Base-by-base conservation (phyloP, 92 coral and sea anemone genomes). In the Epizoanthus ramosus region DNA sequence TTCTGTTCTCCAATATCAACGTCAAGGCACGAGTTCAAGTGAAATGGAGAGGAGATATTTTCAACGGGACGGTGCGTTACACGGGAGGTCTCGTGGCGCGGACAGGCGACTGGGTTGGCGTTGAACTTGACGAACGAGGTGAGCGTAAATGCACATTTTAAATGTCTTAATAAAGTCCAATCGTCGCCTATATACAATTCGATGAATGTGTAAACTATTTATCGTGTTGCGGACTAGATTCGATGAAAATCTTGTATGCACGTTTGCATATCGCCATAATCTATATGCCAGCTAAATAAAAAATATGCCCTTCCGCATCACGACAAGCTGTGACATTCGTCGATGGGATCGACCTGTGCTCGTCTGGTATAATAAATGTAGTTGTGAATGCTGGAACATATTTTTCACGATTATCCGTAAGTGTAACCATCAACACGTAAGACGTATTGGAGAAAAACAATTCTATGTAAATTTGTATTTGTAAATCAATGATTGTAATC, bases 91-190 rank as follows among this genome's bases (percentile, higher is more conserved):
- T 96, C 43, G 93, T 96, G 8, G 88, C 95, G 12, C 87, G 91
- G 73, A 81, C 90, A 52, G 99, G 99, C 80, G 95, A 94, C 50
- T 96, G 99, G 99, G 90, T 92, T 74, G 99, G 99, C 19, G 86
- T 96, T 10, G 99, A 96, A 53, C 59, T 96, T 45, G 99, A 96
- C 76, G 89, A 92, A 22, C 85, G 92, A 96, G 99, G 99, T 94
- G 65, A 24, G 47, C 17, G 0, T 13, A 6, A 3, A 19, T 15
- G 39, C 3, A 68, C 8, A 0, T 22, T 21, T 31, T 22, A 31
- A 53, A 13, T 12, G 14, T 6, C 22, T n/a, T 37, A 28, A 43
- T 24, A 58, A 61, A 23, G 4, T 0, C 14, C 33, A 35, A 71
- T 24, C 1, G 41, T 22, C 25, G 12, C 13, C 33, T 10, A 5